Conservation (phyloP, 2,888 invertebrate species). For the Encarsia formosa region DNA sequence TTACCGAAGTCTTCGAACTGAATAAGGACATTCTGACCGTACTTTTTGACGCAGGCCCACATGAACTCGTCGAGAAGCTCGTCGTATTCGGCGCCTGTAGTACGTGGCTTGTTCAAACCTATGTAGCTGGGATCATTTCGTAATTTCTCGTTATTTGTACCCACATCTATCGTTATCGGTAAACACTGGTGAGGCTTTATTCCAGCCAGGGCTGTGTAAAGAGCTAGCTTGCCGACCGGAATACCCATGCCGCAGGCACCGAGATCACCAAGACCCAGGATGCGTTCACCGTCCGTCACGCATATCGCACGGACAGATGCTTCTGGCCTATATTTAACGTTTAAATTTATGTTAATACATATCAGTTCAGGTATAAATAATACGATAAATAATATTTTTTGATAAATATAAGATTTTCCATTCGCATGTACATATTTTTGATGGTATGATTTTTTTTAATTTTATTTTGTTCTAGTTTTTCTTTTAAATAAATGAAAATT, state of each 20-base stretch:
- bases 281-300: slow-evolving; percentile 96
- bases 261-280: slow-evolving; percentile 92
- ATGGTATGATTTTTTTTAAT: no score
- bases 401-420: no score
- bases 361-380: no score
- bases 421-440: no score
- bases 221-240: slow-evolving; percentile 92
- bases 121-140: slow-evolving; percentile 93
- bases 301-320: slow-evolving; percentile 81
- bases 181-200: slow-evolving; percentile 93
- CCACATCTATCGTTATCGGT: slow-evolving; percentile 91
- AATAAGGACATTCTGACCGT: slow-evolving; percentile 80
- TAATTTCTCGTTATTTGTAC: slow-evolving; percentile 85
- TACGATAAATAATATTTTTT: no score
- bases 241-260: slow-evolving; percentile 98
- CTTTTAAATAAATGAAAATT: background rate
- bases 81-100: slow-evolving; percentile 82
- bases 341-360: no score
- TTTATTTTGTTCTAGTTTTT: no score
- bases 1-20: slow-evolving; percentile 98
- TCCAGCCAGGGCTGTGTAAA: slow-evolving; percentile 96
- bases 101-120: slow-evolving; percentile 81
- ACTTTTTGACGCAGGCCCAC: slow-evolving; percentile 83
- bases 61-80: slow-evolving; percentile 96
- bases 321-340: slow-evolving; percentile 64